phyloP scores from a whole-genome alignment of 2,797 vertebrate genomes.

The Anniella stebbinsi region DNA sequence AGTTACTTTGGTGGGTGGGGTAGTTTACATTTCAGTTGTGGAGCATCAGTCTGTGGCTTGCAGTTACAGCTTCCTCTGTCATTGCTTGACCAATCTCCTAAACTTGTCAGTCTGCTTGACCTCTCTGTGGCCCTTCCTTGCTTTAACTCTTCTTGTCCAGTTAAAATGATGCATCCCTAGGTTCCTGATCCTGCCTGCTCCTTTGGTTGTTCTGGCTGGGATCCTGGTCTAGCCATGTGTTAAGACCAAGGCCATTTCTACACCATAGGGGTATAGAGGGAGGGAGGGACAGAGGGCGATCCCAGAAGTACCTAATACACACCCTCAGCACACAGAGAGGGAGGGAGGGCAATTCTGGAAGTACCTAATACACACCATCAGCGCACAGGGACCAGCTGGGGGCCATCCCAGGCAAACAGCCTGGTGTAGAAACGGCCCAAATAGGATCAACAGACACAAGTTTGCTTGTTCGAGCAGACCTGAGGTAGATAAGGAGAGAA shows the following conservation, averaged over 20 bases:
- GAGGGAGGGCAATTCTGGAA: too few relatives aligned
- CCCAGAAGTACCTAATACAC: too few relatives aligned
- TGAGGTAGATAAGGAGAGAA: background rate
- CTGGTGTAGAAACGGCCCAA: too few relatives aligned
- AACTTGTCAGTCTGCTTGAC: background rate
- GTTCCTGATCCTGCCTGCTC: background rate
- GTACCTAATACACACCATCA: too few relatives aligned
- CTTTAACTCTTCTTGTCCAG: background rate
- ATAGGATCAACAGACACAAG: background rate
- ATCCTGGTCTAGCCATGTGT: background rate
- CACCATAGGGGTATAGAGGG: too few relatives aligned
- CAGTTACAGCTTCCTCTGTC: background rate
- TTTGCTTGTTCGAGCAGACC: background rate
- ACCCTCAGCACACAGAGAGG: too few relatives aligned
- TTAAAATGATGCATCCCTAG: too few relatives aligned
- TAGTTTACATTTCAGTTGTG: slow-evolving; percentile 4
- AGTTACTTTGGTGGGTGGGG: background rate
- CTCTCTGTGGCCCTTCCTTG: background rate
- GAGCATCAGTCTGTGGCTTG: background rate
- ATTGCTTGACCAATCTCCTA: background rate
- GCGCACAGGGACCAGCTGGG: too few relatives aligned
- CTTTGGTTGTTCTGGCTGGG: background rate
- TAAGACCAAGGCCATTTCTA: too few relatives aligned
- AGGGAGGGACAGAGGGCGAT: too few relatives aligned
- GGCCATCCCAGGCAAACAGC: too few relatives aligned